Base-by-base conservation (phyloP, 1,140 invertebrate species). In the Drosophila hydei region DNA sequence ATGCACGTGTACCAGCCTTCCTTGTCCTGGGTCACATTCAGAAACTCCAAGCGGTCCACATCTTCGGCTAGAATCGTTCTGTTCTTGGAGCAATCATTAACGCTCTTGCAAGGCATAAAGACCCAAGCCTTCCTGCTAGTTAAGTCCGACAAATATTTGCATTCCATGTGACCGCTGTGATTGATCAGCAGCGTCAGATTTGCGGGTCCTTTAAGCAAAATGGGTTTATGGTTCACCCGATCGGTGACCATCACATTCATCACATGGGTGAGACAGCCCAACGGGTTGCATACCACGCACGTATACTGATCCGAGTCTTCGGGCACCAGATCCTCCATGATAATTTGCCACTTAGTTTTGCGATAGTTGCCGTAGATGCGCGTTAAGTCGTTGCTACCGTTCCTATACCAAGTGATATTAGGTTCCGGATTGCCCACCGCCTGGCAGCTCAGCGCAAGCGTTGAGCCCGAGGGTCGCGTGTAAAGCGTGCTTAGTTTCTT, bases 1-100 rank as follows among this genome's bases (percentile, higher is more conserved):
- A 98, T 93, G 89, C 98, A 99, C 0, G 96, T 96, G 89, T 99
- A 99, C 96, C 96, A 98, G 3, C 97, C 98, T 90, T 97, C 96
- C 83, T 98, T 95, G 40, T 95, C 95, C 67, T 95, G 93, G 0
- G 96, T 98, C 0, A 98, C 96, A 89, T 99, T 98, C 56, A 93
- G 92, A 11, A 99, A 91, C 21, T 94, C 93, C 18, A 98, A 91
- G 4, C 94, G 92, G 91, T 98, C 96, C 30, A 59, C 54, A 42
- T 81, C 89, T 7, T 76, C 27, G n/a, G 42, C 60, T 0, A 83
- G 16, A 0, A 79, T 25, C 0, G 61, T 71, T 11, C 75, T 78
- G 6, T 73, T 79, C 5, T 18, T 21, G 42, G 64, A 71, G 43
- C 83, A 88, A 9, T 83, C 77, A 30, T 4, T 62, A 9, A 55